Evolutionary conservation across 2,113 vertebrate species (phyloP), one percentile per base, ranked within the genome.

Genomic region (Sturnus vulgaris): DNA sequence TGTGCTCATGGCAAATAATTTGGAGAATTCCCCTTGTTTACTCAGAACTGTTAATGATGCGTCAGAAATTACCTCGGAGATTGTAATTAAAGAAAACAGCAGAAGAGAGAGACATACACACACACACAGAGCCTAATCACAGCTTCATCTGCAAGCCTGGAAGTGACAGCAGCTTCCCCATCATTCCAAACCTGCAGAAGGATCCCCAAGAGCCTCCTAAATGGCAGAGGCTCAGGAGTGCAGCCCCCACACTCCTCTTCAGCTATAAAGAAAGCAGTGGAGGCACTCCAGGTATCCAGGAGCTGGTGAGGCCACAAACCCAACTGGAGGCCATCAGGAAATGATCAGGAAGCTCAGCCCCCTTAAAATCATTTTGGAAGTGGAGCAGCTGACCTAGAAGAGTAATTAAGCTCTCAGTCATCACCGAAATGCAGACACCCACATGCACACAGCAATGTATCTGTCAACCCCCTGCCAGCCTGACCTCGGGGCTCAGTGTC

Each of bases 1-100:
- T 93, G 95, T 96, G 95, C 93, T 97, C 91, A 97, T 95, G 92
- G 95, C 85, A 3, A 96, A 96, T 97, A 94, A 96, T 95, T 97
- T 92, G 95, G 93, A 96, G 95, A 96, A 94, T 97, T 94, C 94
- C 95, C 95, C 96, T 97, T 97, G 97, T 97, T 97, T 97, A 97
- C 94, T 96, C 93, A 96, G 95, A 96, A 95, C 95, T 93, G 95
- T 97, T 97, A 97, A 97, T 97, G 96, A 97, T 92, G 95, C 89
- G 57, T 97, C 95, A 96, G 96, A 97, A 96, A 97, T 95, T 96
- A 97, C 97, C 96, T 96, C 90, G 3, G 82, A 97, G 97, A 97
- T 94, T 85, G 96, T 97, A 97, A 97, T 97, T 97, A 97, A 96
- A 95, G 96, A 88, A 95, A 96, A 90, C 82, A 4, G 84, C 84